Conservation (phyloP, 2,797 vertebrate species). For the Lacerta bilineata region DNA sequence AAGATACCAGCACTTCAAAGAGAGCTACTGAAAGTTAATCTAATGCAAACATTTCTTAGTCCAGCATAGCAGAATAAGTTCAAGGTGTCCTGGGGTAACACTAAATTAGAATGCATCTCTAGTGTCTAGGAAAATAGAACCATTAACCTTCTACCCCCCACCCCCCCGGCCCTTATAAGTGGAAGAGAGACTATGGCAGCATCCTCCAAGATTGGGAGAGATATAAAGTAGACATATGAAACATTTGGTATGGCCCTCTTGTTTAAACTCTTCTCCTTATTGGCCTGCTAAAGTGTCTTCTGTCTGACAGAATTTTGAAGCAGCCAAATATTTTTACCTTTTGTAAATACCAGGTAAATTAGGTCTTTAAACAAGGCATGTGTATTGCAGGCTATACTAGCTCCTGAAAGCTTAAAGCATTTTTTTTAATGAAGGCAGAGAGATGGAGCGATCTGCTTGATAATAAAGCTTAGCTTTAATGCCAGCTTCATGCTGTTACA, state of each 20-base stretch:
- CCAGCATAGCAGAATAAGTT: constrained; percentile 74
- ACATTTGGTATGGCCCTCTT: constrained; percentile 4
- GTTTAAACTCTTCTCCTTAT: constrained; percentile 20
- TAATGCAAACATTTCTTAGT: constrained; percentile 71
- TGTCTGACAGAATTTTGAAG: constrained; percentile 38
- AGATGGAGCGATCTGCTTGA: constrained; percentile 83
- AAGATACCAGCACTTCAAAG: constrained; percentile 79
- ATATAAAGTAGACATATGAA: constrained; percentile 23
- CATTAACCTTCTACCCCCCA: constrained; percentile 22
- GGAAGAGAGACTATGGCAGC: constrained; percentile 15
- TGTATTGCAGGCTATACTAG: constrained; percentile 59
- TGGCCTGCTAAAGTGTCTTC: constrained; percentile 43
- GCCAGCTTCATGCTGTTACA: constrained; percentile 85
- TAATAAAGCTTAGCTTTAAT: constrained; percentile 85
- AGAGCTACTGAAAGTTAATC: constrained; percentile 72
- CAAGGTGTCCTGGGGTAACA: constrained; percentile 72
- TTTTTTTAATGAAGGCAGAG: constrained; percentile 80
- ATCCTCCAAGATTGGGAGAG: constrained; percentile 44
- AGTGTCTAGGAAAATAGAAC: constrained; percentile 50
- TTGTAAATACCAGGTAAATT: constrained; percentile 64
- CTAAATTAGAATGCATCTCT: constrained; percentile 65
- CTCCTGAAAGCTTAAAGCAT: constrained; percentile 65
- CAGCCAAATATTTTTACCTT: constrained; percentile 52
- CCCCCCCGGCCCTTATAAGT: background rate
- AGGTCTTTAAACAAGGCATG: constrained; percentile 62